Evolutionary conservation across 2,888 invertebrate species (phyloP).

Genomic region (Tuta absoluta): DNA sequence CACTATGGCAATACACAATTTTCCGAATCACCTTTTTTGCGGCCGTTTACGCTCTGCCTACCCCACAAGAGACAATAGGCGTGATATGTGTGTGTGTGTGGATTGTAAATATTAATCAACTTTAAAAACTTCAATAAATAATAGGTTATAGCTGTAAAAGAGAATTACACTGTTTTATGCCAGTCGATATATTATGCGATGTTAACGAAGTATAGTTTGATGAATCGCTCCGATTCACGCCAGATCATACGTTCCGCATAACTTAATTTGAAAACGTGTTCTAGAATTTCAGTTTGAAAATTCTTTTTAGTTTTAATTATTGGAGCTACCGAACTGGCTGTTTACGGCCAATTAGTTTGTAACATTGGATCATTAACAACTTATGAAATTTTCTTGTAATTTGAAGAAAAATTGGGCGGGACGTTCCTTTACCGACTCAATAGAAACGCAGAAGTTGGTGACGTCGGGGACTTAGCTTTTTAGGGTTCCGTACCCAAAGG

Average conservation of each 20-base stretch:
- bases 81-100: too few species aligned
- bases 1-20: too few species aligned
- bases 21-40: too few species aligned
- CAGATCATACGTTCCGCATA: slow-evolving; percentile 68
- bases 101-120: too few species aligned
- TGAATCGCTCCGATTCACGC: slow-evolving; percentile 55
- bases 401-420: too few species aligned
- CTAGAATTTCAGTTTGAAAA: slow-evolving; percentile 19
- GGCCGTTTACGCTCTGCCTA: too few species aligned
- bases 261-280: slow-evolving; percentile 68
- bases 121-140: too few species aligned
- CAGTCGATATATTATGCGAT: slow-evolving; percentile 16
- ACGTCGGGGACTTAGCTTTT: too few species aligned
- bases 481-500: too few species aligned
- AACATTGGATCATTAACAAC: background rate
- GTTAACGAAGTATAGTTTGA: slow-evolving; percentile 37
- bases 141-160: slow-evolving; percentile 4
- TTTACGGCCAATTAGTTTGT: background rate
- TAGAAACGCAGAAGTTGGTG: too few species aligned
- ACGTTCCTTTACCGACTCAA: too few species aligned
- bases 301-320: slow-evolving; percentile 29
- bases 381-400: background rate
- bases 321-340: background rate
- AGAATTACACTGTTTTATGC: background rate
- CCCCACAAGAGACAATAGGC: too few species aligned